Evolutionary conservation across 1,140 invertebrate genomes (phyloP).

Genomic region (Hestina assimilis): DNA sequence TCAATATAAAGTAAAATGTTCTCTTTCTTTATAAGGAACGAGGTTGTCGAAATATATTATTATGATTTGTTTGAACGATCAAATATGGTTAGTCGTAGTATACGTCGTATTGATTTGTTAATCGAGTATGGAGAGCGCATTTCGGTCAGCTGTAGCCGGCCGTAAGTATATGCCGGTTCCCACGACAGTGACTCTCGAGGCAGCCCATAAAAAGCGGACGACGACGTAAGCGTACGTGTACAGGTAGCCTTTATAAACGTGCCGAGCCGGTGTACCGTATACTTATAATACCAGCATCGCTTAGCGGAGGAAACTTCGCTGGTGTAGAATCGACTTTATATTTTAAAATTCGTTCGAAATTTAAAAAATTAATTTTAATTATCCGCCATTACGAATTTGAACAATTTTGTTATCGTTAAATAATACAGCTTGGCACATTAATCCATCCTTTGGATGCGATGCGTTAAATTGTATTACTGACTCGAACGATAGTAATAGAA

Average conservation of each 20-base stretch:
- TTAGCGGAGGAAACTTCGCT: constrained; percentile 18
- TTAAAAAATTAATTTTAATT: constrained; percentile 33
- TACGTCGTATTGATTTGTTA: constrained; percentile 76
- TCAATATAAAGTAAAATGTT: constrained; percentile 15
- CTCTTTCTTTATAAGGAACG: constrained; percentile 39
- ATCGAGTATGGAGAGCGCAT: constrained; percentile 78
- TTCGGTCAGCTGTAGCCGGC: constrained; percentile 73
- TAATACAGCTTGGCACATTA: constrained; percentile 39
- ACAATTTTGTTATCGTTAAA: constrained; percentile 40
- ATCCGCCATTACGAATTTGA: constrained; percentile 35
- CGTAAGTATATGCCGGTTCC: constrained; percentile 73
- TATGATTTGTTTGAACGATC: constrained; percentile 54
- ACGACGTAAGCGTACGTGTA: constrained; percentile 67
- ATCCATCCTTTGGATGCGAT: constrained; percentile 42
- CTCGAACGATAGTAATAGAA: constrained; percentile 44
- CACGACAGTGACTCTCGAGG: constrained; percentile 77
- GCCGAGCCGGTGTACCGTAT: constrained; percentile 42
- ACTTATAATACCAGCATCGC: constrained; percentile 27
- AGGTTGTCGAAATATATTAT: constrained; percentile 46
- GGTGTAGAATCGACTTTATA: constrained; percentile 26
- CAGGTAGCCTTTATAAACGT: constrained; percentile 68
- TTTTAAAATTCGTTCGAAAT: constrained; percentile 1
- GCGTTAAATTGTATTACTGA: constrained; percentile 69
- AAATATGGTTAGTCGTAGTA: constrained; percentile 62
- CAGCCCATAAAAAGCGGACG: constrained; percentile 69